phyloP scores from a whole-genome alignment of 2,113 vertebrate genomes.

The Archilochus colubris region DNA sequence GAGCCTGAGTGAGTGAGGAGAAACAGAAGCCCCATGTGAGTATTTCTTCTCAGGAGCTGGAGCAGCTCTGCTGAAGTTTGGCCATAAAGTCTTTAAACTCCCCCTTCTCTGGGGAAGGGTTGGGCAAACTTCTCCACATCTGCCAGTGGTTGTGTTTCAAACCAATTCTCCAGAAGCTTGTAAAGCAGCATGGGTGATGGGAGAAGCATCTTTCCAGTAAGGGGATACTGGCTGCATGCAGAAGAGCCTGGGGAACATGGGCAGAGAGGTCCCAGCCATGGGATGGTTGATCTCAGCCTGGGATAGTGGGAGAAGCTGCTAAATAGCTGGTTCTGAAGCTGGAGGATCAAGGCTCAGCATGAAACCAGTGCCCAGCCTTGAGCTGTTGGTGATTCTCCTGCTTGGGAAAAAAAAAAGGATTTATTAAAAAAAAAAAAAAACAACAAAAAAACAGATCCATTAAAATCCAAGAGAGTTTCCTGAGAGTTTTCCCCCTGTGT shows the following conservation, averaged over 20 bases:
- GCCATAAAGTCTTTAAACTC: slow-evolving; percentile 5
- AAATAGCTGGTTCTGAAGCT: not conserved
- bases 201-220: not conserved
- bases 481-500: not conserved
- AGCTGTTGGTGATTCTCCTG: not conserved
- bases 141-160: not conserved
- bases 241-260: not conserved
- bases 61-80: not conserved
- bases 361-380: not conserved
- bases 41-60: not conserved
- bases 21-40: not conserved
- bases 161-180: not conserved
- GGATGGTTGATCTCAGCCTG: not conserved
- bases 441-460: accelerated
- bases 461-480: not conserved
- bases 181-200: not conserved
- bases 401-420: accelerated
- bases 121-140: not conserved
- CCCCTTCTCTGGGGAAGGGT: not conserved
- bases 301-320: not conserved
- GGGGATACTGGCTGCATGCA: accelerated
- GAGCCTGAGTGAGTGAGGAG: not conserved
- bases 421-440: not conserved
- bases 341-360: accelerated
- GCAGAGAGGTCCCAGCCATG: accelerated